Evolutionary conservation across 2,888 invertebrate genomes (phyloP), one percentile per base, ranked within the genome.

Genomic region (Achlya flavicornis): DNA sequence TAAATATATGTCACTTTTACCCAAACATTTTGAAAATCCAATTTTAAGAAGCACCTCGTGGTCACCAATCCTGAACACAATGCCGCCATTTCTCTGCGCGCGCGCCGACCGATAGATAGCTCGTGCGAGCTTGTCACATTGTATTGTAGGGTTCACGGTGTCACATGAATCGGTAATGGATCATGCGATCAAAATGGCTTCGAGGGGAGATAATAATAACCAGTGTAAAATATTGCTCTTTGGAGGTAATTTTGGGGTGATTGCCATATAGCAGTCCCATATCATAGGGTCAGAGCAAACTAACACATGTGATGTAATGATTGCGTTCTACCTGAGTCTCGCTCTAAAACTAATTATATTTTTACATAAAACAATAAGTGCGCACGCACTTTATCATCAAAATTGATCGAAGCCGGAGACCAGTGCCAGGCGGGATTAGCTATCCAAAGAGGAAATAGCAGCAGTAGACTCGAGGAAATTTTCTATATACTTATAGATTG

Each of bases 81-180:
- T 78, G 76, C 73, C 65, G 73, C 69, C 74, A 78, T 80, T 79
- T 78, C 75, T 76, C 73, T 64, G 74, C 68, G 74, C 66, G 71
- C 64, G 73, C 70, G 71, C 75, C 61, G 67, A 33, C 63, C 67
- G 67, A 76, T 72, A 73, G 72, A 64, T 67, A 63, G 64, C 64
- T 69, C 73, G 68, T 66, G 73, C 61, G 61, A 53, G 53, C 62
- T 65, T 71, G 73, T 72, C 70, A 67, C 69, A 71, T 71, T 73
- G 70, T 66, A 65, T 62, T 69, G 63, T 35, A 14, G 63, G 65
- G 74, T 69, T 80, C 75, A 76, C 71, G 64, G 68, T 74, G 79
- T 77, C 80, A 76, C 75, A 74, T 78, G 76, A 80, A 80, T 79
- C 73, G 79, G 69, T 81, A 81, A 83, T 84, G 80, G 79, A 83